Percentiles rank a stretch among this genome's conserved stretches.
Conservation (phyloP, 2,797 vertebrate species). For the Hafferia zeledoni region DNA sequence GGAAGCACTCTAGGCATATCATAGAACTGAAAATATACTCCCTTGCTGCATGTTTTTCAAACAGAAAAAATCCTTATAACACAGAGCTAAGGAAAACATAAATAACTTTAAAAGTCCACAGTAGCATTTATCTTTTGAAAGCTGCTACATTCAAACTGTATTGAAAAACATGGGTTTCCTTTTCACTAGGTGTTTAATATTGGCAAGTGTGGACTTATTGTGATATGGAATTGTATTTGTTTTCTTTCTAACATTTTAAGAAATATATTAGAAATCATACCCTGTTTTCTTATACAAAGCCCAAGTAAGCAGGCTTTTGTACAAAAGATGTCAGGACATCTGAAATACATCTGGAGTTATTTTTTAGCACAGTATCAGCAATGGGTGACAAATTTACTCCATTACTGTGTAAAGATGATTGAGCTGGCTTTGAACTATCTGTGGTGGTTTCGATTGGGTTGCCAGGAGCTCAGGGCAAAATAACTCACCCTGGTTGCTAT, state of each 20-base stretch:
- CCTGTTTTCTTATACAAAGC: background rate
- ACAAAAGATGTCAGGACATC: background rate
- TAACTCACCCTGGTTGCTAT: background rate
- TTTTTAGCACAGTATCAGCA: background rate
- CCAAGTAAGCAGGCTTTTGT: background rate
- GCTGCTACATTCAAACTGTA: background rate
- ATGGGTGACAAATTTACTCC: background rate
- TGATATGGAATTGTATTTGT: background rate
- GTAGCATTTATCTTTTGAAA: slow-evolving; percentile 27
- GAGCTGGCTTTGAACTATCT: background rate
- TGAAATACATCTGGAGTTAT: background rate
- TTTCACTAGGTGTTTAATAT: background rate
- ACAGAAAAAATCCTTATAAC: slow-evolving; percentile 35
- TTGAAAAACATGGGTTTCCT: background rate
- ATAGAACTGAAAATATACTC: slow-evolving; percentile 58
- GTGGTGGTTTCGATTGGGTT: background rate
- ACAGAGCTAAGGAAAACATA: slow-evolving; percentile 42
- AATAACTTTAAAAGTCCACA: slow-evolving; percentile 25
- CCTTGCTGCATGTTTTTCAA: slow-evolving; percentile 62
- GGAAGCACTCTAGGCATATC: background rate
- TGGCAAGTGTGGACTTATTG: background rate
- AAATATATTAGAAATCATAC: background rate
- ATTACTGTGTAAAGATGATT: background rate
- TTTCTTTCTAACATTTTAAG: background rate
- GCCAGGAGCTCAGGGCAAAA: background rate